phyloP scores from a whole-genome alignment of 1,140 invertebrate species.

The Conus ventricosus region DNA sequence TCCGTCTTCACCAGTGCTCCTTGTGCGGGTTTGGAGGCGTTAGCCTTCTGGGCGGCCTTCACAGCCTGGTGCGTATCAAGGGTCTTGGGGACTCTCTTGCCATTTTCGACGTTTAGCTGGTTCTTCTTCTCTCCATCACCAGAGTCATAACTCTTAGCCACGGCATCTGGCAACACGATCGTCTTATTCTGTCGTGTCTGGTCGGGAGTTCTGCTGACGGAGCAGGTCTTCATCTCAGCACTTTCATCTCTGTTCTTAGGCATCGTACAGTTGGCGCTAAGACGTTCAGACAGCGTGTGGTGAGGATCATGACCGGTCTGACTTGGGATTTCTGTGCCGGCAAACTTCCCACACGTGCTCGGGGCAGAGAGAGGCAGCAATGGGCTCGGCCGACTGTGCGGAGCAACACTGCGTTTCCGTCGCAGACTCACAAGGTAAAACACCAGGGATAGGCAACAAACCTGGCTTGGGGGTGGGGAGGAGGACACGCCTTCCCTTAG shows the following conservation, averaged over 20 bases:
- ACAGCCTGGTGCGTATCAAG: background rate
- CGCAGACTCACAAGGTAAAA: background rate
- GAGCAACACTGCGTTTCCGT: background rate
- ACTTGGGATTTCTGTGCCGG: background rate
- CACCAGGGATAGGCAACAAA: background rate
- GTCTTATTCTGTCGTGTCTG: background rate
- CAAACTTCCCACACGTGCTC: background rate
- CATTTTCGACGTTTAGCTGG: background rate
- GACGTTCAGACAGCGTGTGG: background rate
- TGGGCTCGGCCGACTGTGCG: background rate
- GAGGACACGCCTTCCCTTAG: background rate
- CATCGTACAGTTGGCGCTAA: background rate
- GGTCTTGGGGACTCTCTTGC: background rate
- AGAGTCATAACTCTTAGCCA: no score
- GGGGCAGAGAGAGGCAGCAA: background rate
- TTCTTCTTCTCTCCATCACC: background rate
- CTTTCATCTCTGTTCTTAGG: background rate
- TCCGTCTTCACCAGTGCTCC: background rate
- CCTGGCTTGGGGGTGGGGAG: slow-evolving; percentile 15
- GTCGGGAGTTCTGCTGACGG: background rate
- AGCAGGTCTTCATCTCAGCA: background rate
- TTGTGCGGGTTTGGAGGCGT: background rate
- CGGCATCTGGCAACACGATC: background rate
- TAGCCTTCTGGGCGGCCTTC: background rate
- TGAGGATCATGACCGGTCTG: background rate